phyloP scores from a whole-genome alignment of 2,113 vertebrate genomes.

The Coryphaenoides rupestris region DNA sequence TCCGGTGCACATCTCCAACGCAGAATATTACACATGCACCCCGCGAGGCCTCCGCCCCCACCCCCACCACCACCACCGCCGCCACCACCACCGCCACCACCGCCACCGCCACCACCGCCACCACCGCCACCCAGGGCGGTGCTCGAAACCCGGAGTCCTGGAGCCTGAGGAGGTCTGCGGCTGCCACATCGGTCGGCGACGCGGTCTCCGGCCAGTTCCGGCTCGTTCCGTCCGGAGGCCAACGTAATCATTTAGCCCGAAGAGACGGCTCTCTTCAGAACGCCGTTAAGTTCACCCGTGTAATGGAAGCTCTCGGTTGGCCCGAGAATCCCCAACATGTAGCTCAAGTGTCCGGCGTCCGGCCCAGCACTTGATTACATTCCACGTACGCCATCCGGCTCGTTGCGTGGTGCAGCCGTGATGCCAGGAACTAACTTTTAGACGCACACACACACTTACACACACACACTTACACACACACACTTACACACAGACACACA shows the following conservation, averaged over 20 bases:
- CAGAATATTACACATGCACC: too few species aligned
- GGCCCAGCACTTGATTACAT: slow-evolving; percentile 47
- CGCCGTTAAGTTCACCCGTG: slow-evolving; percentile 48
- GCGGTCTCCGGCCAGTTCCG: slow-evolving; percentile 34
- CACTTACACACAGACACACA: too few species aligned
- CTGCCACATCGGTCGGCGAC: slow-evolving; percentile 39
- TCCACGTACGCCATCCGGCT: slow-evolving; percentile 15
- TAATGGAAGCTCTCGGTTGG: slow-evolving; percentile 54
- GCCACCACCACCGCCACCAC: too few species aligned
- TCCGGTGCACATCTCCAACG: too few species aligned
- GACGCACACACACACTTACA: not conserved
- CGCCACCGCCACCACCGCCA: too few species aligned
- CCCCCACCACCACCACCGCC: too few species aligned
- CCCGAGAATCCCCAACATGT: slow-evolving; percentile 48
- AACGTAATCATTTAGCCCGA: slow-evolving; percentile 49
- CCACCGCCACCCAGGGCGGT: not conserved
- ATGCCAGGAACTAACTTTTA: slow-evolving; percentile 23
- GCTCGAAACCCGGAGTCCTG: slow-evolving; percentile 21
- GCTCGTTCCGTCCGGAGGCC: slow-evolving; percentile 25
- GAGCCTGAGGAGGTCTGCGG: slow-evolving; percentile 32
- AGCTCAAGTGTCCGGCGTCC: slow-evolving; percentile 39
- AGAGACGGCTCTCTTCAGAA: slow-evolving; percentile 45
- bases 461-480: too few species aligned
- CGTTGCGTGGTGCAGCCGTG: not conserved
- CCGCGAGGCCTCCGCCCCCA: too few species aligned